Evolutionary conservation across 2,113 vertebrate genomes (phyloP), one percentile per base, ranked within the genome.

Genomic region (Antennarius striatus): DNA sequence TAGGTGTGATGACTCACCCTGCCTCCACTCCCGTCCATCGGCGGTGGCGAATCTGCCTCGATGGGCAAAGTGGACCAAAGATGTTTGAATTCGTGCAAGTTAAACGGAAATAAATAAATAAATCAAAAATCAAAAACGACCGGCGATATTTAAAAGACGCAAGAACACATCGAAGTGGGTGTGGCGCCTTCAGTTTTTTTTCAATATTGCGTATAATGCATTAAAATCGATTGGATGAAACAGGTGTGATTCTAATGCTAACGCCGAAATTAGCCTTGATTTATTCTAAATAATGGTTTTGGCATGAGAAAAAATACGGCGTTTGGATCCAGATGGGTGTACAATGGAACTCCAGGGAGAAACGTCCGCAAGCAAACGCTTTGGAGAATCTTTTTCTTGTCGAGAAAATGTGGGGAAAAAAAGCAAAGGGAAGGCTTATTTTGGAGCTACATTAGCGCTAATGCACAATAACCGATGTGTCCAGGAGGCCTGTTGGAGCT

Each of bases 1-100:
- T 36, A 7, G 32, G 32, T 36, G 32, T 36, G 83, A 66, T 87
- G 88, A 87, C 56, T 89, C 88, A 89, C 56, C 6, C 82, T 66
- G 76, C 81, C 83, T 87, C 64, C 77, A 73, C 85, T 80, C 77
- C 85, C 71, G 77, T 32, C 22, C 22, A 22, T 22, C 22, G 66
- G 58, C 71, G 61, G 46, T 73, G 69, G 61, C 50, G 51, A 49
- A 68, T 46, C 63, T 39, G 51, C 16, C 51, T 51, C 6, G 4
- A 69, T 7, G 64, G 22, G 32, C 28, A 13, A 42, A 45, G 22
- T 39, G 39, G 39, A 10, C 5, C 5, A 1, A 43, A 43, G 42
- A 43, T 9, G 39, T 40, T 40, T 40, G 11, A 43, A 43, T 43
- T 43, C 3, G 42, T 11, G 10, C 9, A 11, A 43, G 42, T 11